These are phyloP conservation scores for Dioctria linearis DNA, from an alignment of 2,888 invertebrate genomes.

Conservation along the genomic window DNA sequence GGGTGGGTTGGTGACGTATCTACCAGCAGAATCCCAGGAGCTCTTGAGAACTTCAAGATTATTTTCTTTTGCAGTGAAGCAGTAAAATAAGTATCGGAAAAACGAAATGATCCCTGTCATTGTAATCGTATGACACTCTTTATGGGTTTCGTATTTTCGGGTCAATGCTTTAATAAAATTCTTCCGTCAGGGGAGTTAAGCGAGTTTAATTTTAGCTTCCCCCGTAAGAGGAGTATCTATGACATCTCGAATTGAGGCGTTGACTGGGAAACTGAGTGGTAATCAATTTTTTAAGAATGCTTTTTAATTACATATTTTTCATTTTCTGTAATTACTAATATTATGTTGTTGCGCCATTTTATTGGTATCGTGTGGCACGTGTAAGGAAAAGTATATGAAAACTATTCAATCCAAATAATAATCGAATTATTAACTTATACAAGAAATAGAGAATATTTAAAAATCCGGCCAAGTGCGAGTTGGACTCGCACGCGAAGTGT, in stretches of 20 bases:
- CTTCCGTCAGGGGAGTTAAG: neutral
- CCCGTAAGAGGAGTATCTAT: neutral
- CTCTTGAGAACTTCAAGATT: neutral
- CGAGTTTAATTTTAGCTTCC: neutral
- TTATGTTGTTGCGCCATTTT: too few relatives aligned
- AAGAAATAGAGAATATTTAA: too few relatives aligned
- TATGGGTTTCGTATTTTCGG: conserved; percentile 19
- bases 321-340: too few relatives aligned
- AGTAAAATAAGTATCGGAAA: neutral
- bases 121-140: neutral
- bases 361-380: too few relatives aligned
- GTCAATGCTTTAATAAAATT: conserved; percentile 35
- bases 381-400: too few relatives aligned
- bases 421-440: too few relatives aligned
- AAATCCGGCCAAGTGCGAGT: too few relatives aligned
- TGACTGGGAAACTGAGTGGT: neutral
- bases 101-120: neutral
- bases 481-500: too few relatives aligned
- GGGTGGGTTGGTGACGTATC: neutral
- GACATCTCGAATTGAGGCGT: neutral
- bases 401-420: too few relatives aligned
- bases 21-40: neutral
- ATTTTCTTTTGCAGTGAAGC: neutral
- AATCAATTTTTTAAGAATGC: neutral
- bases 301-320: too few relatives aligned